Evolutionary conservation across 2,113 vertebrate genomes (phyloP), one percentile per base, ranked within the genome.

Genomic region (Neolamprologus brichardi): DNA sequence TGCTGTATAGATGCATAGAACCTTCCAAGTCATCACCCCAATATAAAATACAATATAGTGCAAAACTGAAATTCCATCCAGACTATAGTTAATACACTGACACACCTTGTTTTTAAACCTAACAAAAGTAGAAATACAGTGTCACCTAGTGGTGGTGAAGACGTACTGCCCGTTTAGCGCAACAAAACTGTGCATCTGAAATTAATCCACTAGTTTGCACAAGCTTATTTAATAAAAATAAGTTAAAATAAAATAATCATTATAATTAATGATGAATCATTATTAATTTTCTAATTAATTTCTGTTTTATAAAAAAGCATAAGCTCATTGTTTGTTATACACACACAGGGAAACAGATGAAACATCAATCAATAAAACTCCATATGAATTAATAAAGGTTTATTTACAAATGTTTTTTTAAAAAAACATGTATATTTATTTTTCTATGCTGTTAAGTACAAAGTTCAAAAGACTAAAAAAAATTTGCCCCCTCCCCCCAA

Each of bases 361-460:
- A 64, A 56, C 39, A 58, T 5, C 54, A 53, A 67, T 7, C 20
- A 80, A 18, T 41, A 46, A 78, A 41, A 60, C 1, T 12, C 23
- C 3, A 12, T 56, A n/a, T 44, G 30, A 7, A 78, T 41, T 23
- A 49, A 70, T 83, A 60, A 87, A 86, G 81, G 85, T 95, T 89
- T 95, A 95, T 95, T 95, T 94, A 94, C 90, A 95, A 78, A 84
- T 53, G 82, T 32, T 28, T 60, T 56, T 28, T 78, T 0, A 88
- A 53, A 92, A 81, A 91, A 94, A 90, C 13, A 18, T 28, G 58
- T 15, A 34, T 64, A 14, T 86, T 84, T 54, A 28, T 58, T 54
- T 89, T 53, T 58, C 84, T 86, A 83, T 72, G 79, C 37, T 32
- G 23, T 88, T 88, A 88, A 87, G 58, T 92, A 92, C 89, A 96